Evolutionary conservation across 2,888 invertebrate species (phyloP).

Genomic region (Coelinius sp.): DNA sequence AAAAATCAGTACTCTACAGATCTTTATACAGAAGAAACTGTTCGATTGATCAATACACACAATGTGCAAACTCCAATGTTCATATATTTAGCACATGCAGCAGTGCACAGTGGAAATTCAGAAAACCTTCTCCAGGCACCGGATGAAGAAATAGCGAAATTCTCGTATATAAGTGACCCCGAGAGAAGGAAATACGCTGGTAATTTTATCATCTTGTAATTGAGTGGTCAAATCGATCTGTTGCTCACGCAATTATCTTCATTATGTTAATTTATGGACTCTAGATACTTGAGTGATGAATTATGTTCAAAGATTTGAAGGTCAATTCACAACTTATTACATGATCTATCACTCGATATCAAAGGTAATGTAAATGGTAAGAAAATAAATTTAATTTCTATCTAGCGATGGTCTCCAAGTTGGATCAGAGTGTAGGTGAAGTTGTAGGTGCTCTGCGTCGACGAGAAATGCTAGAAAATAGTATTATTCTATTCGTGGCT

Average conservation of each 20-base stretch:
- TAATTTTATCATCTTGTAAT: neutral
- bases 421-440: slow-evolving; percentile 77
- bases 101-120: slow-evolving; percentile 81
- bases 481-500: slow-evolving; percentile 77
- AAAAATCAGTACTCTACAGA: slow-evolving; percentile 80
- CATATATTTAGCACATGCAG: slow-evolving; percentile 85
- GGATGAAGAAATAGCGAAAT: slow-evolving; percentile 73
- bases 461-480: slow-evolving; percentile 74
- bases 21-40: slow-evolving; percentile 79
- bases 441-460: slow-evolving; percentile 73
- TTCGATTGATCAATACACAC: slow-evolving; percentile 76
- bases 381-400: neutral
- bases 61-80: slow-evolving; percentile 79
- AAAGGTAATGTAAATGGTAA: too few species aligned
- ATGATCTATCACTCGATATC: too few species aligned
- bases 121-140: slow-evolving; percentile 81
- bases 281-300: too few species aligned
- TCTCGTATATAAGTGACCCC: slow-evolving; percentile 69
- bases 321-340: too few species aligned
- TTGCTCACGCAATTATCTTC: neutral
- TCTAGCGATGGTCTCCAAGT: slow-evolving; percentile 75
- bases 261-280: too few species aligned
- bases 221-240: neutral
- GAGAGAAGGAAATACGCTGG: slow-evolving; percentile 4
- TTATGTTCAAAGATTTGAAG: too few species aligned